Percentiles rank a stretch among this genome's conserved stretches.
Conservation (phyloP, 2,797 vertebrate genomes). For the Malurus leucopterus region DNA sequence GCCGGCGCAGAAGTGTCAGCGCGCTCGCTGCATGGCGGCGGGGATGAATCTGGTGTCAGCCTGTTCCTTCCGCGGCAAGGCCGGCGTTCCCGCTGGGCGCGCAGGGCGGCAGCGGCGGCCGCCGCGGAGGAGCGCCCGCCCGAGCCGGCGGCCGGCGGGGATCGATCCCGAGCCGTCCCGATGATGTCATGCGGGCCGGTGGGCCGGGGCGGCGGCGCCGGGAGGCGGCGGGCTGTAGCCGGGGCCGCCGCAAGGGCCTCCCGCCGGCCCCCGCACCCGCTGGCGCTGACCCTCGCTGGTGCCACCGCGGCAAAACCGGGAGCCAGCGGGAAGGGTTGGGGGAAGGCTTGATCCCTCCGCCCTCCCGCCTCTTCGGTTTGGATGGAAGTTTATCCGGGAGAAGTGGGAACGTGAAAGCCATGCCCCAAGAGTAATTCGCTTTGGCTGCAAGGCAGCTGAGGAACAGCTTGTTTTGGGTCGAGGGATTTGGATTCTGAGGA, state of each 20-base stretch:
- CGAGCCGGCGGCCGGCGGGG: not conserved
- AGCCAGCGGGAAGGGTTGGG: not conserved
- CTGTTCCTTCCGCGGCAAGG: not conserved
- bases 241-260: not conserved
- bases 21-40: not conserved
- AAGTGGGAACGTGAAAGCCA: not conserved
- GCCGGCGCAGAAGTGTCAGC: not conserved
- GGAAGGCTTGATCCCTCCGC: not conserved
- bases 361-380: not conserved
- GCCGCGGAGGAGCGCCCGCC: not conserved
- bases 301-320: not conserved
- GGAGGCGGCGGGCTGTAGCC: not conserved
- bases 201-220: not conserved
- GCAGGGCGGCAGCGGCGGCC: not conserved
- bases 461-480: not conserved
- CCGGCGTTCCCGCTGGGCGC: not conserved
- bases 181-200: constrained; percentile 11
- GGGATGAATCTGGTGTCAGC: not conserved
- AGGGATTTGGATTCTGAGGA: not conserved
- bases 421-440: not conserved
- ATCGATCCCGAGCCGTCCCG: not conserved
- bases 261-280: not conserved
- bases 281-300: not conserved
- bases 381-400: not conserved
- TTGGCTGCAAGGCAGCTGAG: not conserved